Conservation (phyloP, 2,888 invertebrate genomes). For the Agonopterix heracliana region DNA sequence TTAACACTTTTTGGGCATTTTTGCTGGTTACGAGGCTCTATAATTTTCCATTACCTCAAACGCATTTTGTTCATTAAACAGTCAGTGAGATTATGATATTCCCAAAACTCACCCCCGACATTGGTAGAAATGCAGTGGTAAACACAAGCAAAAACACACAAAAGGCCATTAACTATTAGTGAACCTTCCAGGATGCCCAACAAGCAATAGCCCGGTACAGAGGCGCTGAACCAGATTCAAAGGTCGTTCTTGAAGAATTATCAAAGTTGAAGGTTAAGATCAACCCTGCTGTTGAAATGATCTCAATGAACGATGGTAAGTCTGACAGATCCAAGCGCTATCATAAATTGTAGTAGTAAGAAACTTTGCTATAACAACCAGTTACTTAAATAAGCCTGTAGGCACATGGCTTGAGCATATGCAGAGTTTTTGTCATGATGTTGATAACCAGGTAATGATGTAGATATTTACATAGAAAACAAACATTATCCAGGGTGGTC, state of each 20-base stretch:
- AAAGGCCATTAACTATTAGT: not conserved
- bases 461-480: not conserved
- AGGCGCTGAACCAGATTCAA: constrained; percentile 42
- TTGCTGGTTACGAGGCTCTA: not conserved
- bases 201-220: constrained; percentile 50
- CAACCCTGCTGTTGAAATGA: constrained; percentile 49
- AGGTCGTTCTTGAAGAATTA: constrained; percentile 49
- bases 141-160: not conserved
- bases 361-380: not conserved
- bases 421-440: not conserved
- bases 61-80: not conserved
- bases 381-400: not conserved
- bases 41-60: not conserved
- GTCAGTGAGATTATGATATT: not conserved
- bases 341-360: not conserved
- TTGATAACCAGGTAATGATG: too few species aligned
- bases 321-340: not conserved
- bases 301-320: constrained; percentile 41
- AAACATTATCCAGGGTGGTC: too few species aligned
- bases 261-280: constrained; percentile 50
- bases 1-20: not conserved
- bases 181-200: constrained; percentile 41
- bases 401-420: not conserved
- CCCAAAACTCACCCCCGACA: not conserved
- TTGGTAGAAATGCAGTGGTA: not conserved